phyloP scores from a whole-genome alignment of 2,888 invertebrate species.

The Cyaniris semiargus region DNA sequence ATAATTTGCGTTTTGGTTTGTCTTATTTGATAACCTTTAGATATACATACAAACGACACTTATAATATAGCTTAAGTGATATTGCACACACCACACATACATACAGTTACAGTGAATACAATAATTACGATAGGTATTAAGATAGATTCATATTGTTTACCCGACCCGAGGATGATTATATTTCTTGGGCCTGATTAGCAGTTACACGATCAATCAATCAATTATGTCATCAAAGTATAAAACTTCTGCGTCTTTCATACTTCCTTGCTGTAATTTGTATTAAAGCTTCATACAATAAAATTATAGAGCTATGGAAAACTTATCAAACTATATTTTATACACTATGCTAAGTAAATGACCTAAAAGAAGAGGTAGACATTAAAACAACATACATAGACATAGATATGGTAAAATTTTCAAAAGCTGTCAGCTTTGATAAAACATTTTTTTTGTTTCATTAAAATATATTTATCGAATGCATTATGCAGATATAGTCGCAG shows the following conservation, averaged over 20 bases:
- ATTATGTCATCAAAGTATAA: neutral
- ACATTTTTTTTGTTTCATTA: neutral
- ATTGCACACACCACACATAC: neutral
- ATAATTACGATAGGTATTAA: neutral
- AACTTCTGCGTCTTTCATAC: neutral
- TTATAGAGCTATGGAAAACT: neutral
- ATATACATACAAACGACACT: neutral
- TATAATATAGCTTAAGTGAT: neutral
- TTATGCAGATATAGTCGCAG: neutral
- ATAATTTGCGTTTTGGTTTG: neutral
- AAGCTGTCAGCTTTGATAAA: neutral
- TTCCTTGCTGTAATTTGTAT: neutral
- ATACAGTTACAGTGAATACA: neutral
- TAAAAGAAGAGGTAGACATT: neutral
- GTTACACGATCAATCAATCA: neutral
- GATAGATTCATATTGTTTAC: neutral
- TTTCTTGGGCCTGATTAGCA: neutral
- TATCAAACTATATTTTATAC: neutral
- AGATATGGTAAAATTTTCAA: neutral
- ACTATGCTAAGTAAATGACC: neutral
- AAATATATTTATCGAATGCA: neutral
- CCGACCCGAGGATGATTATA: neutral
- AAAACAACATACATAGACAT: neutral
- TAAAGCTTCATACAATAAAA: neutral
- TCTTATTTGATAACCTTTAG: neutral